Evolutionary conservation across 1,140 invertebrate species (phyloP), one percentile per base, ranked within the genome.

Genomic region (Drosophila mauritiana): DNA sequence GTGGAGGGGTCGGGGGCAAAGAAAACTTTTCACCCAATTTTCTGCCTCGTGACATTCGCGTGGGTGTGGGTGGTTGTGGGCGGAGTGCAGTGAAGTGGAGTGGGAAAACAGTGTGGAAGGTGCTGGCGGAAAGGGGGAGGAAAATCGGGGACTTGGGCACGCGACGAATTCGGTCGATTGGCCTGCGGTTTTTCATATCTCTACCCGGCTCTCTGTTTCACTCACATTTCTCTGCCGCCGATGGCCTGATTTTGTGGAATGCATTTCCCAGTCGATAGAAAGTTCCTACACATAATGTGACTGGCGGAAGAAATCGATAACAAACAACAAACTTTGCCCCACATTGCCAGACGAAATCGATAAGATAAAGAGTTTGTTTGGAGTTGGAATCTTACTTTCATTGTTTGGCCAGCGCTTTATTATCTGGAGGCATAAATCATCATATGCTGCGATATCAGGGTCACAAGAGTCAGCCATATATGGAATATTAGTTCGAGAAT

Each of bases 1-100:
- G 36, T 15, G 25, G 46, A 40, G 72, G 61, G 49, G 49, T n/a
- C n/a, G 37, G 12, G 20, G 36, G 48, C 31, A 25, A 17, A 34
- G 59, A 76, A 80, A 72, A 74, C 64, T 89, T 89, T 88, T 89
- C 85, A 84, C 83, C 83, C 84, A 89, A 88, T 80, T 88, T 89
- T 89, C 73, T 70, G 80, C 84, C 76, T 88, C 63, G 74, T 72
- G 74, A 72, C 74, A 72, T 57, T 78, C 45, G 75, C 58, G 52
- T 84, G 84, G 76, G 61, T 62, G 80, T 53, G 65, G 64, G 68
- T 40, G 31, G 7, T 8, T 8, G 63, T 59, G 46, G 40, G 40
- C 46, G 67, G 75, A 78, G 46, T 46, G 25, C 7, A 31, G 27
- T 31, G 27, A 10, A 31, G 37, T 39, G 34, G 34, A 34, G 6